Evolutionary conservation across 1,140 invertebrate species (phyloP).

Genomic region (Mercenaria mercenaria): DNA sequence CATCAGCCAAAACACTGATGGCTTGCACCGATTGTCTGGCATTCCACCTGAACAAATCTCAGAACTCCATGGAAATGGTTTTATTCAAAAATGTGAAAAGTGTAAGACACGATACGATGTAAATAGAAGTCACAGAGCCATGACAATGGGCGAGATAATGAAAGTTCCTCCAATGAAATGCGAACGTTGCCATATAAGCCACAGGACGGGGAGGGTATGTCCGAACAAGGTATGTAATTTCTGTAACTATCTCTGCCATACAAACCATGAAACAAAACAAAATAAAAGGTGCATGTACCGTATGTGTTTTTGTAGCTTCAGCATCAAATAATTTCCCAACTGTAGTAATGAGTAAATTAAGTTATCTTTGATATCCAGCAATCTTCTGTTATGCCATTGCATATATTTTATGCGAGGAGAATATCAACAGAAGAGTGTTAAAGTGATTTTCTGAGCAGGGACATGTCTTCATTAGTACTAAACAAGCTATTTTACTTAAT

Average conservation of each 20-base stretch:
- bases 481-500: too few species aligned
- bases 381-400: too few species aligned
- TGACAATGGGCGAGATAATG: background rate
- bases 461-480: too few species aligned
- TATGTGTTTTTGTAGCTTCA: too few species aligned
- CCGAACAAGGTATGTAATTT: constrained; percentile 64
- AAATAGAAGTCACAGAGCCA: constrained; percentile 10
- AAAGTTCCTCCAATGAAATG: constrained; percentile 67
- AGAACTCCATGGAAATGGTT: constrained; percentile 91
- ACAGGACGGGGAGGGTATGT: constrained; percentile 71
- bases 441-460: too few species aligned
- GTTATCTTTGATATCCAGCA: too few species aligned
- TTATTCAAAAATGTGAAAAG: constrained; percentile 94
- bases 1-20: constrained; percentile 93
- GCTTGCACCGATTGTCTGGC: constrained; percentile 94
- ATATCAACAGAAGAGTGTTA: too few species aligned
- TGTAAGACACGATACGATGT: constrained; percentile 88
- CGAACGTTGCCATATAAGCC: constrained; percentile 67
- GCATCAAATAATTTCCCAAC: too few species aligned
- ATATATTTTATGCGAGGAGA: too few species aligned
- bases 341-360: too few species aligned
- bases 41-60: constrained; percentile 92
- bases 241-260: background rate
- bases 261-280: too few species aligned
- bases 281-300: too few species aligned